Evolutionary conservation across 2,797 vertebrate species (phyloP).

Genomic region (Acanthurus tractus): DNA sequence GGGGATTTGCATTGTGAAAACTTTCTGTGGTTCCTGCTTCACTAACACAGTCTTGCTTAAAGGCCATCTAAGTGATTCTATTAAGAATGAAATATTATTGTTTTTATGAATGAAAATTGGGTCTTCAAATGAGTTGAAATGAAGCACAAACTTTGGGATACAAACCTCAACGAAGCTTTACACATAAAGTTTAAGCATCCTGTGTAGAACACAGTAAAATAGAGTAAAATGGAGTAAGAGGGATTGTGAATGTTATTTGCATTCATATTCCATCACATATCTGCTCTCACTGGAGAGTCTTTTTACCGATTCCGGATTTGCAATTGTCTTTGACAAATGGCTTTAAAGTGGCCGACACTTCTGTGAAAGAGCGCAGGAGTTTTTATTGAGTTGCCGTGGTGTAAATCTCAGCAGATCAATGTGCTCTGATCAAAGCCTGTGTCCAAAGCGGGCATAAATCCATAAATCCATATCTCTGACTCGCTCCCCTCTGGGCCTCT

Average conservation of each 20-base stretch:
- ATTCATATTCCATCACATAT: conserved; percentile 42
- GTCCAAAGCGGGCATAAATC: conserved; percentile 77
- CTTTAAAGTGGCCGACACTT: conserved; percentile 62
- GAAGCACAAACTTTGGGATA: not conserved
- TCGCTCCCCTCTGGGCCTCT: conserved; percentile 75
- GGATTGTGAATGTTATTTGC: conserved; percentile 13
- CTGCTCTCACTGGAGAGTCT: conserved; percentile 23
- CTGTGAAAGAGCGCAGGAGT: conserved; percentile 62
- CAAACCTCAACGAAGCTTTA: not conserved
- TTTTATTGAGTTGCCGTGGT: conserved; percentile 73
- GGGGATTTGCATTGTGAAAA: not conserved
- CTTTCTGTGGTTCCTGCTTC: not conserved
- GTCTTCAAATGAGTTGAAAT: not conserved
- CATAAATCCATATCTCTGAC: conserved; percentile 82
- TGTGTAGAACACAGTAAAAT: not conserved
- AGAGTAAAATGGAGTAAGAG: not conserved
- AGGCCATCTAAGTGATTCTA: not conserved
- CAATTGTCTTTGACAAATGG: conserved; percentile 75
- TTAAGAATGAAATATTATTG: not conserved
- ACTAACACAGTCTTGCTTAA: not conserved
- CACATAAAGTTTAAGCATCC: not conserved
- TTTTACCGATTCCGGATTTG: conserved; percentile 64
- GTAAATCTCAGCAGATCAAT: conserved; percentile 85
- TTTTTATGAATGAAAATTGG: too few relatives aligned
- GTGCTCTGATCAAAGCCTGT: conserved; percentile 82